Conservation (phyloP, 2,113 vertebrate genomes). For the Spea bombifrons region DNA sequence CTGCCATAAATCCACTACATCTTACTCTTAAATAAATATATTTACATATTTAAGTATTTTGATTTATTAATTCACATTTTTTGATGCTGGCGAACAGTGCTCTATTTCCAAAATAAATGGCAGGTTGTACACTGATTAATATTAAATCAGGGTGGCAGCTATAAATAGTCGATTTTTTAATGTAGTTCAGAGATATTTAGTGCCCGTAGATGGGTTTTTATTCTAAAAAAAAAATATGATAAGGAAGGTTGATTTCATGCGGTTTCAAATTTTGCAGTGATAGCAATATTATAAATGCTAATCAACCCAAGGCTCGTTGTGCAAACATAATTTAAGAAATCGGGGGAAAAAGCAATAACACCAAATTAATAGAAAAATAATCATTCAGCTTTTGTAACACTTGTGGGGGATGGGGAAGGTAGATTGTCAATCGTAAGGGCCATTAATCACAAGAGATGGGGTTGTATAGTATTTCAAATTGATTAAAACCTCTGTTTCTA, state of each 20-base stretch:
- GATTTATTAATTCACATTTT: background rate
- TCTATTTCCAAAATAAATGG: background rate
- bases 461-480: constrained; percentile 1
- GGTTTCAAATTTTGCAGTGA: constrained; percentile 30
- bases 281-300: constrained; percentile 40
- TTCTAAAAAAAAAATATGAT: background rate
- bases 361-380: constrained; percentile 44
- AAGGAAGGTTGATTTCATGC: constrained; percentile 39
- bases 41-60: constrained; percentile 4
- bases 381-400: constrained; percentile 14
- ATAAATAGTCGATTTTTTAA: background rate
- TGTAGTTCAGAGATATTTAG: background rate
- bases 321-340: constrained; percentile 45
- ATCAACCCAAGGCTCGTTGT: constrained; percentile 28
- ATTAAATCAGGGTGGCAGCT: background rate
- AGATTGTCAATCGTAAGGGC: constrained; percentile 15
- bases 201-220: background rate
- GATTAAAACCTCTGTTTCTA: background rate
- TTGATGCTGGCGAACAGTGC: background rate
- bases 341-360: constrained; percentile 41
- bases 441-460: constrained; percentile 22
- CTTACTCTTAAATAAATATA: background rate
- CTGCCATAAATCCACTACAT: background rate
- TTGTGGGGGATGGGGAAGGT: background rate
- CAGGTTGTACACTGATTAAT: background rate